A percentile compares a stretch with the other conserved stretches of the same genome.
These are phyloP conservation scores for Megalops atlanticus DNA, from an alignment of 2,113 vertebrate genomes.

Conservation along the genomic window DNA sequence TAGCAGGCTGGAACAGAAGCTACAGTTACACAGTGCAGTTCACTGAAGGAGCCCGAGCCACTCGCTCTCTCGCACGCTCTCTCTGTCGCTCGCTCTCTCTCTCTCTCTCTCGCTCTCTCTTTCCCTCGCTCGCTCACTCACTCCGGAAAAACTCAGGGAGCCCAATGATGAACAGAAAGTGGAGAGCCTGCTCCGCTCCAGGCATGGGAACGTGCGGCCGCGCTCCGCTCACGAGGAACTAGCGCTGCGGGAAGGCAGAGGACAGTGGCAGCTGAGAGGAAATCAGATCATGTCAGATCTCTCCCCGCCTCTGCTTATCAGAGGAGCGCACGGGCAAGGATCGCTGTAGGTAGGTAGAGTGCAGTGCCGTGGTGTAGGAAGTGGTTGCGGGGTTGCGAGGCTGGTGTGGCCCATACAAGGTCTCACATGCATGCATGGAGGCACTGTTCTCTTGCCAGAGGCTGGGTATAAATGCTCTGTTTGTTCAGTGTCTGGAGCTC, in stretches of 20 bases:
- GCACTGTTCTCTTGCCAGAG: conserved; percentile 1
- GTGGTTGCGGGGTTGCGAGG: not conserved
- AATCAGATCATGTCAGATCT: not conserved
- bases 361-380: not conserved
- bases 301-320: not conserved
- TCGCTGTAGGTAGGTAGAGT: conserved; percentile 5
- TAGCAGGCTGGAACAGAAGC: conserved; percentile 17
- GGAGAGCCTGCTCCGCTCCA: conserved; percentile 4
- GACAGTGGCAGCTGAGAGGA: not conserved
- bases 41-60: not conserved
- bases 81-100: conserved; percentile 16
- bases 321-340: not conserved
- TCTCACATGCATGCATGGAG: not conserved
- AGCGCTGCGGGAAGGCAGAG: not conserved
- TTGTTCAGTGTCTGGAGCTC: conserved; percentile 14
- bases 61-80: conserved; percentile 1
- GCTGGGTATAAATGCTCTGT: conserved; percentile 2
- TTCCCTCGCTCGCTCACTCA: conserved; percentile 13
- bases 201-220: not conserved
- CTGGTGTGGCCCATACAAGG: not conserved
- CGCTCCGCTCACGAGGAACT: not conserved
- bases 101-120: conserved; percentile 32
- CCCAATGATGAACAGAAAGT: conserved; percentile 16
- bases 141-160: conserved; percentile 18
- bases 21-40: conserved; percentile 25